Evolutionary conservation across 2,888 invertebrate species (phyloP).

Genomic region (Tenthredo amoena): DNA sequence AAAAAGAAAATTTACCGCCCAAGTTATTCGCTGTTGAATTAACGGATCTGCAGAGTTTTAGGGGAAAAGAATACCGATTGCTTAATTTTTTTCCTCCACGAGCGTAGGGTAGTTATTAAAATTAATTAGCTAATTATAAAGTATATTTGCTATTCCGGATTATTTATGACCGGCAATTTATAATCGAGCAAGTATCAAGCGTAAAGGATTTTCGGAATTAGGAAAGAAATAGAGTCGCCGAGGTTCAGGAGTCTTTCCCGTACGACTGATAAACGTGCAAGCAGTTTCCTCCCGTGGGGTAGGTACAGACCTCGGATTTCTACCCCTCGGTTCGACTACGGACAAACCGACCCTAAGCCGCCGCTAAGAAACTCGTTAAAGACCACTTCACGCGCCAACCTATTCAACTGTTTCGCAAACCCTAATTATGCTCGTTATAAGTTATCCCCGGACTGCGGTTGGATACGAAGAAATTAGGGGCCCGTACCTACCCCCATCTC

Average conservation of each 20-base stretch:
- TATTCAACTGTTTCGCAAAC: conserved; percentile 52
- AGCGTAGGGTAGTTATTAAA: background rate
- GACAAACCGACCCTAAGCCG: conserved; percentile 37
- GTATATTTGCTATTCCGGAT: background rate
- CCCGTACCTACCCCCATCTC: background rate
- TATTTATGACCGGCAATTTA: background rate
- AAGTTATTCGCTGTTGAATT: background rate
- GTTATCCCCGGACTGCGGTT: conserved; percentile 44
- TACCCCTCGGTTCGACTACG: conserved; percentile 18
- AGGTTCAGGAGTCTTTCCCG: background rate
- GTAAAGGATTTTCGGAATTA: background rate
- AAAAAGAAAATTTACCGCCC: background rate
- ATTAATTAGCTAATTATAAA: background rate
- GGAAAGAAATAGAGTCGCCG: background rate
- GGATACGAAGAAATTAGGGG: conserved; percentile 51
- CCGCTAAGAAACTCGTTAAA: conserved; percentile 54
- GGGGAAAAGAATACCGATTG: background rate
- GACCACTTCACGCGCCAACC: conserved; percentile 39
- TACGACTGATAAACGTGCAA: conserved; percentile 26
- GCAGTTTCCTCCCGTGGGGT: conserved; percentile 17
- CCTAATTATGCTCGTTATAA: conserved; percentile 55
- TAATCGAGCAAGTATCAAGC: background rate
- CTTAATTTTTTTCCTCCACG: background rate
- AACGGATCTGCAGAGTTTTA: no score
- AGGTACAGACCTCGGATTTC: conserved; percentile 33